These are phyloP conservation scores for Xyrauchen texanus DNA, from an alignment of 2,113 vertebrate genomes.

Conservation along the genomic window DNA sequence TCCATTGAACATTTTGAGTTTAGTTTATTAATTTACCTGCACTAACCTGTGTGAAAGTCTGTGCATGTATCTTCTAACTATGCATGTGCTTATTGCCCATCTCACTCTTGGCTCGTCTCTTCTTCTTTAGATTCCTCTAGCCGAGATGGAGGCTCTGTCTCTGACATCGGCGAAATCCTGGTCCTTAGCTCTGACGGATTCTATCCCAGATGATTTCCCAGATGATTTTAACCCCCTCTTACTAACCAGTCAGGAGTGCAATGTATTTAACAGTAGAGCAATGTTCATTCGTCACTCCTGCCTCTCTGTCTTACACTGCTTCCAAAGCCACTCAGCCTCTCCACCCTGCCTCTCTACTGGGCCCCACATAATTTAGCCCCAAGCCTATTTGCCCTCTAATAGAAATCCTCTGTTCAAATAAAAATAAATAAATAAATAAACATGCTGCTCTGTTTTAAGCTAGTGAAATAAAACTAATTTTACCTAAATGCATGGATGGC, in stretches of 20 bases:
- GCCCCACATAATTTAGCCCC: not conserved
- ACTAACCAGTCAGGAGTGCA: slow-evolving; percentile 95
- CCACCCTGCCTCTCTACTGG: not conserved
- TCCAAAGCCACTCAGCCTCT: slow-evolving; percentile 70
- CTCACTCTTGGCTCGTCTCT: slow-evolving; percentile 90
- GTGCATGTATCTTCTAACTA: slow-evolving; percentile 37
- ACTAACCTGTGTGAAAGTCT: slow-evolving; percentile 34
- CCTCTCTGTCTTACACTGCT: slow-evolving; percentile 68
- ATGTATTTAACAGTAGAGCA: slow-evolving; percentile 86
- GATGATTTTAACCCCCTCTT: slow-evolving; percentile 92
- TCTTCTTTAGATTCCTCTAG: slow-evolving; percentile 98
- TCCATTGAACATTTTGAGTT: not conserved
- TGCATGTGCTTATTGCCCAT: slow-evolving; percentile 68
- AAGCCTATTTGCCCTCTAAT: no score
- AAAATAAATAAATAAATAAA: no score
- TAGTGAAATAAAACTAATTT: no score
- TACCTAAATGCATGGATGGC: no score
- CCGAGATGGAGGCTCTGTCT: slow-evolving; percentile 99
- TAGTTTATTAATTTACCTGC: not conserved
- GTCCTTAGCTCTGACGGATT: slow-evolving; percentile 97
- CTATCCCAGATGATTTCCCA: slow-evolving; percentile 90
- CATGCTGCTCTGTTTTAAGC: no score
- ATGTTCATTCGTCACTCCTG: slow-evolving; percentile 68
- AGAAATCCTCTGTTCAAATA: no score
- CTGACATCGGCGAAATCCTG: slow-evolving; percentile 98